Percentiles rank a stretch among this genome's conserved stretches.
Conservation (phyloP, 2,113 vertebrate species). For the Lampris incognitus region DNA sequence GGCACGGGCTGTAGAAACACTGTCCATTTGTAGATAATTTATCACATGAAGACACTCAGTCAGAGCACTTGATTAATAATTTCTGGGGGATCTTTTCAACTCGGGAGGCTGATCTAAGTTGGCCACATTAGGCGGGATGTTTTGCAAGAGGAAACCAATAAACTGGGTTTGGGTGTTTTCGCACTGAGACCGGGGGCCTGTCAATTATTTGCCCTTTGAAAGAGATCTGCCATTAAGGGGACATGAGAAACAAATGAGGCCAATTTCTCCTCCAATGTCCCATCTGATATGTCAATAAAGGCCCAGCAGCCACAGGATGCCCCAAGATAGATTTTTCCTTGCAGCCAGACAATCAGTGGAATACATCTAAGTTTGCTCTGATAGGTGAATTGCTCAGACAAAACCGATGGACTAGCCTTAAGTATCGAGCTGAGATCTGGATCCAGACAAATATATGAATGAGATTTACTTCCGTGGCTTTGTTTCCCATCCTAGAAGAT, state of each 20-base stretch:
- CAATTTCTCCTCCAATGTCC: conserved; percentile 85
- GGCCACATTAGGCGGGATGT: conserved; percentile 64
- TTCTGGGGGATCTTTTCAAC: conserved; percentile 77
- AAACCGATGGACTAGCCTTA: conserved; percentile 72
- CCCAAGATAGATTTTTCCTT: conserved; percentile 79
- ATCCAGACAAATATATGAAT: conserved; percentile 67
- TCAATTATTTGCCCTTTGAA: conserved; percentile 83
- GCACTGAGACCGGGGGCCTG: conserved; percentile 76
- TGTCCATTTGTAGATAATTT: conserved; percentile 75
- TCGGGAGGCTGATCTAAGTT: conserved; percentile 66
- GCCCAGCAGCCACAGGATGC: conserved; percentile 76
- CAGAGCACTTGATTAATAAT: conserved; percentile 79
- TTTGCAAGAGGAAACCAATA: conserved; percentile 77
- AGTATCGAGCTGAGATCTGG: conserved; percentile 64
- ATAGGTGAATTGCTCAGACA: conserved; percentile 76
- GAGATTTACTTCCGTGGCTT: conserved; percentile 55
- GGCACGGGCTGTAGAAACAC: conserved; percentile 60
- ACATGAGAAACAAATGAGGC: conserved; percentile 86
- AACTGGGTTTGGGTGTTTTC: conserved; percentile 72
- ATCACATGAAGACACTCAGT: conserved; percentile 77
- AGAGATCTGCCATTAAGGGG: conserved; percentile 82
- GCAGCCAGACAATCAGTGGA: conserved; percentile 78
- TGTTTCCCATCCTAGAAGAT: conserved; percentile 54
- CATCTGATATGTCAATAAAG: conserved; percentile 85
- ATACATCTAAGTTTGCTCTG: conserved; percentile 77